Evolutionary conservation across 2,797 vertebrate genomes (phyloP), one percentile per base, ranked within the genome.

Genomic region (Geotrypetes seraphini): DNA sequence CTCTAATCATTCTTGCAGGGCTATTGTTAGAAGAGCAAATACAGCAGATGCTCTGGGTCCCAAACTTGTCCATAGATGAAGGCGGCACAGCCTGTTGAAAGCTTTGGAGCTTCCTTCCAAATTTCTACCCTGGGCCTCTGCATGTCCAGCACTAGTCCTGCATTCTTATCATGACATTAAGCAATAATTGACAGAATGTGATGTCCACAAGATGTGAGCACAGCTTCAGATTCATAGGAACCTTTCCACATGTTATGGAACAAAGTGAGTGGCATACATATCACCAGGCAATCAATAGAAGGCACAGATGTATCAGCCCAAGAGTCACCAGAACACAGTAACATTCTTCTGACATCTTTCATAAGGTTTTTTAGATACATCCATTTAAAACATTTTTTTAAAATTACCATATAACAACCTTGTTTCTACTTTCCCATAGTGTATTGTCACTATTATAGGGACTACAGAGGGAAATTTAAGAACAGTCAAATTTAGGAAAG

Each of bases 371-470:
- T 40, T 43, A 25, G 34, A 32, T 2, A 4, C 14, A 16, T 13
- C 55, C 52, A 42, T 36, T 22, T 12, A 12, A 10, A 23, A 43
- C 21, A 3, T 19, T 47, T n/a, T n/a, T n/a, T n/a, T n/a, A n/a
- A n/a, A n/a, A n/a, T n/a, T n/a, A n/a, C n/a, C n/a, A n/a, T n/a
- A n/a, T n/a, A n/a, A n/a, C n/a, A n/a, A n/a, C 63, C 60, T 53
- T 61, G 50, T 55, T 63, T 57, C 60, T 50, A 47, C 42, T 53
- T 60, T 39, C 57, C 63, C 54, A 18, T 43, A n/a, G n/a, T 43
- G 22, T 44, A 47, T 32, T 58, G 54, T 52, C 60, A 53, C 54
- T 59, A 51, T 38, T 43, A 36, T 43, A 59, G 57, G 42, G 52
- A 50, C 48, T 43, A 53, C 40, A 33, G 42, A 40, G 7, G n/a